Evolutionary conservation across 2,113 vertebrate species (phyloP), one percentile per base, ranked within the genome.

Genomic region (Cottus gobio): DNA sequence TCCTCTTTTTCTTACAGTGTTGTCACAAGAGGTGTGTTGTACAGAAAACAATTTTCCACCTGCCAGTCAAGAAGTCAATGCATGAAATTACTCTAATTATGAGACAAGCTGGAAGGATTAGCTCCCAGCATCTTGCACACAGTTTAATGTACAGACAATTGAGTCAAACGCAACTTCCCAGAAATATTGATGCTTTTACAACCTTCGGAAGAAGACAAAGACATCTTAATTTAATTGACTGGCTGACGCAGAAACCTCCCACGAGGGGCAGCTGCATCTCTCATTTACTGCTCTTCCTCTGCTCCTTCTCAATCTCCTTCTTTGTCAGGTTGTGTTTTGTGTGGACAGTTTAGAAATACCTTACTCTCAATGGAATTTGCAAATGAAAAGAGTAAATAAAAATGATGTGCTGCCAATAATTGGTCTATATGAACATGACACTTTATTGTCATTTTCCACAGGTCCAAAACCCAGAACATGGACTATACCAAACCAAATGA

Each of bases 181-280:
- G 52, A 82, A 82, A 61, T 44, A 75, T 52, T 82, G 60, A 86
- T 30, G 77, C 65, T 70, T 88, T 71, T 72, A 65, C 66, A 76
- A 80, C 36, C 26, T 64, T 71, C 12, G 5, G 31, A 75, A 73
- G 79, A 57, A 73, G 75, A 80, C 84, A 76, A 69, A 80, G 67
- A 83, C 71, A 87, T 69, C 68, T 56, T 67, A 82, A 89, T 84
- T 82, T 69, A 87, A 88, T 88, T 85, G 73, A 86, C 62, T 68
- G 39, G 42, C 78, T 81, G 75, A 77, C 8, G 54, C 57, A 46
- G 64, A 65, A 85, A 31, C 79, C 83, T 87, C 89, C 87, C 82
- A 89, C 75, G 15, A 82, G 68, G 61, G 37, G 60, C 70, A 76
- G 77, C 83, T 91, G 73, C 75, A 61, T 62, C 46, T 79, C 57